phyloP scores from a whole-genome alignment of 2,113 vertebrate species.

The Chitala chitala region DNA sequence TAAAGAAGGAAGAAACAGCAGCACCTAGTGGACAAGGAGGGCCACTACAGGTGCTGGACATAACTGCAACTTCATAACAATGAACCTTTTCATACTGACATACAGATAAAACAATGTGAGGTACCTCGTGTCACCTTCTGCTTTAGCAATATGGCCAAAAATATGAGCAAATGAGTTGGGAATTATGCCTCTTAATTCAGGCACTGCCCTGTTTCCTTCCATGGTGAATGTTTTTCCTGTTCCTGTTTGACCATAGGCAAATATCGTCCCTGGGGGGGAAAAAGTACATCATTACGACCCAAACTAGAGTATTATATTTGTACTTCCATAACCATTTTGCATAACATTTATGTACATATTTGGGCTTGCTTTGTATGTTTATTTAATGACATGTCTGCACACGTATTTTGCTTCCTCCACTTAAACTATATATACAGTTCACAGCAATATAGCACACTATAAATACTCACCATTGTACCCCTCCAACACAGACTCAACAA shows the following conservation, averaged over 20 bases:
- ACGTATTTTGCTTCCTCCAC: background rate
- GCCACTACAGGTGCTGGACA: no score
- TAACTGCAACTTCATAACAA: no score
- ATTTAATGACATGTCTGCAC: background rate
- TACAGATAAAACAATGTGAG: slow-evolving; percentile 29
- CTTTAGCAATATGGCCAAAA: slow-evolving; percentile 98
- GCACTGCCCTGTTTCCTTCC: slow-evolving; percentile 95
- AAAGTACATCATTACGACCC: slow-evolving; percentile 5
- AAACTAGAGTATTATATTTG: background rate
- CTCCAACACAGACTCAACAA: slow-evolving; percentile 91
- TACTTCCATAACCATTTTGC: background rate
- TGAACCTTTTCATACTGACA: no score
- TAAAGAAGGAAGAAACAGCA: no score
- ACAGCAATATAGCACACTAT: no score
- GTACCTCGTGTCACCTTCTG: slow-evolving; percentile 95
- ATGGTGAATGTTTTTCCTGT: slow-evolving; percentile 98
- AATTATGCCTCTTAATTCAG: slow-evolving; percentile 94
- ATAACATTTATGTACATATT: no score
- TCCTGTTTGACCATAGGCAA: slow-evolving; percentile 98
- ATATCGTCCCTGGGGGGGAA: slow-evolving; percentile 82
- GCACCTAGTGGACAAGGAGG: no score
- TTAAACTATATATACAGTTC: background rate
- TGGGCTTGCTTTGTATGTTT: background rate
- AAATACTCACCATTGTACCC: slow-evolving; percentile 87
- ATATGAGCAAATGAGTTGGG: slow-evolving; percentile 98